Base-by-base conservation (phyloP, 2,113 vertebrate genomes). In the Nannospalax galili region DNA sequence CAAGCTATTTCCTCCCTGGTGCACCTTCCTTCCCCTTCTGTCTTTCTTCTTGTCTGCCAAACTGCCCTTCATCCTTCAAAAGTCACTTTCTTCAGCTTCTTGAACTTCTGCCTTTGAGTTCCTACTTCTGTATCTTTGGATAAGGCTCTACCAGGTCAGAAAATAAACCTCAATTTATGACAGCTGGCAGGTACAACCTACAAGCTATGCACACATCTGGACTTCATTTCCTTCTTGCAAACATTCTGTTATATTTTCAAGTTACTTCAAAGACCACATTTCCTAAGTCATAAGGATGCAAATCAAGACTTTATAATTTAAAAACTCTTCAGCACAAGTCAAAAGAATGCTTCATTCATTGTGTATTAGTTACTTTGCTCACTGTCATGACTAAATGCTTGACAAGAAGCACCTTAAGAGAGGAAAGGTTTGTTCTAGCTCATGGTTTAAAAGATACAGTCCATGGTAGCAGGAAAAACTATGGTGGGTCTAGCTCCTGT, bases 291-390 rank as follows among this genome's bases (percentile, higher is more conserved):
- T 84, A 88, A 80, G 26, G 32, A 78, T 37, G 30, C 11, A 91
- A 88, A 95, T 78, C 32, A 84, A 92, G 28, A 85, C 81, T 70
- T n/a, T n/a, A n/a, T n/a, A n/a, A n/a, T n/a, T n/a, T 85, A 67
- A 90, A 24, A 77, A 15, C 20, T 15, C 42, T 37, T 48, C 82
- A 65, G n/a, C 10, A 26, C 35, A 87, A 93, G 78, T 58, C 32
- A 81, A 80, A 75, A 94, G 56, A 60, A 74, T 60, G 56, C 78
- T 52, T 42, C 78, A 60, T 64, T 95, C 62, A 64, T 56, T 85
- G 22, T 52, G 24, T n/a, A 48, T 69, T 69, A 48, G 5, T 67
- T 35, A 48, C 82, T 35, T 32, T 84, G 42, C 48, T 67, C 20
- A 8, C 69, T 69, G 42, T 19, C n/a, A 14, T 24, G 12, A 69